A percentile compares a stretch with the other conserved stretches of the same genome.
Evolutionary conservation across 2,797 vertebrate genomes (phyloP).

Genomic region (Rhinella marina): DNA sequence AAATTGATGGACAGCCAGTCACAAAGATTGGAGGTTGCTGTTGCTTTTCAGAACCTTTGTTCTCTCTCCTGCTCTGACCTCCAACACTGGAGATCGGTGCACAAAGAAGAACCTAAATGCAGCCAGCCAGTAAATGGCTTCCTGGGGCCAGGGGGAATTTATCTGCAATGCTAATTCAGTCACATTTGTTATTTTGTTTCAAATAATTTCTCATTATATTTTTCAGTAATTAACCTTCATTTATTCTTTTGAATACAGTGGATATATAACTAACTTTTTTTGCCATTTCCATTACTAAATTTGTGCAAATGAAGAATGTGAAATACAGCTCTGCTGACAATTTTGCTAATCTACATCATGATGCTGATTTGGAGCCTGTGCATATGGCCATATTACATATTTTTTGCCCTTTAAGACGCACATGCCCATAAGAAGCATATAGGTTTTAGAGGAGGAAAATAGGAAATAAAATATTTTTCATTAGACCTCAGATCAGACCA

Average conservation of each 20-base stretch:
- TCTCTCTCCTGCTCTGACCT: conserved; percentile 5
- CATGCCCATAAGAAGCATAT: too few species aligned
- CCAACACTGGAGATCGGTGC: conserved; percentile 2
- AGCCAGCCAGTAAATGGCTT: conserved; percentile 17
- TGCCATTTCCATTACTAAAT: neutral
- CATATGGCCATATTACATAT: neutral
- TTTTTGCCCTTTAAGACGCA: too few species aligned
- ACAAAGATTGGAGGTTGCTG: conserved; percentile 2
- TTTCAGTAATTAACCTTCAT: conserved; percentile 5
- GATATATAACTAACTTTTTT: neutral
- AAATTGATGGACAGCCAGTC: neutral
- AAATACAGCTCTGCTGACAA: neutral
- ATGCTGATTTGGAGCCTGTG: neutral
- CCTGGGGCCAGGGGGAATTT: neutral
- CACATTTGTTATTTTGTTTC: conserved; percentile 17
- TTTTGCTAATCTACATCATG: neutral
- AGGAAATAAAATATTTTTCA: too few species aligned
- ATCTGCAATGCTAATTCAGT: conserved; percentile 14
- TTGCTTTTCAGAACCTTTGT: neutral
- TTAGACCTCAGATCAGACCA: too few species aligned
- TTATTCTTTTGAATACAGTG: neutral
- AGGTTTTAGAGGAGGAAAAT: too few species aligned
- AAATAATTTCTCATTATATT: neutral
- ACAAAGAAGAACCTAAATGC: conserved; percentile 18
- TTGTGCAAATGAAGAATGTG: neutral